Evolutionary conservation across 2,888 invertebrate genomes (phyloP), one percentile per base, ranked within the genome.

Genomic region (Philopedon plagiatum): DNA sequence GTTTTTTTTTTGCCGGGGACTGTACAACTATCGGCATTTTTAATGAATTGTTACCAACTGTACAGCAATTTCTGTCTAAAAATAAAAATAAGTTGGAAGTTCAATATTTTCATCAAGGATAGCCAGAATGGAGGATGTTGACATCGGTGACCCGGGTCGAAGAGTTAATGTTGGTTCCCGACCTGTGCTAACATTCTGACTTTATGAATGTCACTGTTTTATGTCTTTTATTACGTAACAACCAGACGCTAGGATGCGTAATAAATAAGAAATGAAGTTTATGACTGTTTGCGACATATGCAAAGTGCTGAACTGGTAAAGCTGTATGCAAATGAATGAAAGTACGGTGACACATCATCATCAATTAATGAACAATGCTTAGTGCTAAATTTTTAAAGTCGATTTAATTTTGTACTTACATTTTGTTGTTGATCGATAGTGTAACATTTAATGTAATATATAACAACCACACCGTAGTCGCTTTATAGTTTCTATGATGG

Each of bases 211-310:
- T 54, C 51, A 54, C 29, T 49, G 49, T 49, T 49, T 49, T 49
- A 49, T 49, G 26, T 13, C 23, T 54, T 54, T 29, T 54, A 54
- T 54, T 54, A 54, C n/a, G 51, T 54, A 54, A 54, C 29, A 54
- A 54, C 29, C 51, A 54, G 51, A 54, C 51, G 29, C 9, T 54
- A 15, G 15, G 15, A 54, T 54, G 29, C 29, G 9, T 15, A 54
- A 29, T 54, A 54, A 54, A 54, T 54, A 54, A 54, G 15, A 54
- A 54, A 54, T 32, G 51, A 54, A 29, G 29, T 54, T 54, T 54
- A 54, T 54, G 51, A 54, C 18, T 54, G 15, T 54, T 15, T 54
- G 51, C 51, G 51, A 54, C 51, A 54, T 54, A 54, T 54, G 51
- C 51, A 54, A 54, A 54, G 51, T 54, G 51, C n/a, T 54, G 51